Evolutionary conservation across 2,888 invertebrate genomes (phyloP).

Genomic region (Acrobasis repandana): DNA sequence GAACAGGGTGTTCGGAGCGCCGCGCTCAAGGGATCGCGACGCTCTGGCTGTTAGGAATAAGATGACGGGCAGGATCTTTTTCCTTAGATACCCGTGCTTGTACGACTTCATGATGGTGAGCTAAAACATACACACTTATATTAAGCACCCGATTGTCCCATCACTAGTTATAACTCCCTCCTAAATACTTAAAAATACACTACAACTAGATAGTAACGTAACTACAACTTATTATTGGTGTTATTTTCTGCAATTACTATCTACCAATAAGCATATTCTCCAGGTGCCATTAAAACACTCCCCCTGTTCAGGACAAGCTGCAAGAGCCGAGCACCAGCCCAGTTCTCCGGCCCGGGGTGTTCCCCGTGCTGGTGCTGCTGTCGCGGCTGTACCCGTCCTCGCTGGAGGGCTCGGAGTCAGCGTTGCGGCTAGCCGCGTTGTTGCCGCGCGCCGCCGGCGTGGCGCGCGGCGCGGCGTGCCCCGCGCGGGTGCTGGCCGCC

Average conservation of each 20-base stretch:
- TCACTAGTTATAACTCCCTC: too few species aligned
- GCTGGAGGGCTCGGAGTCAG: constrained; percentile 86
- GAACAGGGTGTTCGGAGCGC: constrained; percentile 94
- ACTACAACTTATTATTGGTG: too few species aligned
- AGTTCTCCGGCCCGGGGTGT: constrained; percentile 84
- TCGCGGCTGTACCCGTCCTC: constrained; percentile 90
- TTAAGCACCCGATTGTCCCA: too few species aligned
- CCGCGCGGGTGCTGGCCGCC: constrained; percentile 88
- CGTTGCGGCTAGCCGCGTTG: constrained; percentile 83
- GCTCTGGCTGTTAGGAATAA: constrained; percentile 80
- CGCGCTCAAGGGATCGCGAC: constrained; percentile 81
- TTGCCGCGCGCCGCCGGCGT: constrained; percentile 85
- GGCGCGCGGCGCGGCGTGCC: constrained; percentile 85
- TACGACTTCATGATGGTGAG: constrained; percentile 82
- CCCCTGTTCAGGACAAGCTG: constrained; percentile 67
- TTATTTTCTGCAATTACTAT: too few species aligned
- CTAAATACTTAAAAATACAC: too few species aligned
- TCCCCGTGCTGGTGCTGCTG: constrained; percentile 90
- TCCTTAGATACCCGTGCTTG: constrained; percentile 83
- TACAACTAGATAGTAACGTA: too few species aligned
- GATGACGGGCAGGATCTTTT: constrained; percentile 91
- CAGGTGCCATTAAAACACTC: too few species aligned
- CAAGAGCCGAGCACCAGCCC: constrained; percentile 38
- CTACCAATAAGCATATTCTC: too few species aligned
- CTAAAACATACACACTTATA: too few species aligned